Percentiles rank a stretch among this genome's conserved stretches.
These are phyloP conservation scores for Acrocyrtus sp. DNA, from an alignment of 2,888 invertebrate genomes.

Conservation along the genomic window DNA sequence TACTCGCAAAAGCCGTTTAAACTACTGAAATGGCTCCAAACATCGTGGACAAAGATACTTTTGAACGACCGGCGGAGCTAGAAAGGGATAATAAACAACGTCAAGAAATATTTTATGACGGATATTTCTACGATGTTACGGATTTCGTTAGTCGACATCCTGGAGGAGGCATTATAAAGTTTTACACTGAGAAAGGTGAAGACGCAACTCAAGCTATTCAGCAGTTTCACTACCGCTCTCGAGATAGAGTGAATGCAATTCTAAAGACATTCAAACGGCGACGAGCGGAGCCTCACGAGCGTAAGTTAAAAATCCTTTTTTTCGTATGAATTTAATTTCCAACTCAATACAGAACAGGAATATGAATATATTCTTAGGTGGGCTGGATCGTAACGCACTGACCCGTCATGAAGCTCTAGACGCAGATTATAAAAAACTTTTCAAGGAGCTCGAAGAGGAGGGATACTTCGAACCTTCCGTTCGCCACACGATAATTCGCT, in stretches of 20 bases:
- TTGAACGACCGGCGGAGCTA: too few species aligned
- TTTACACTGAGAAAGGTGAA: constrained; percentile 31
- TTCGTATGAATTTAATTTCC: neutral
- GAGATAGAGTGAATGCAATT: neutral
- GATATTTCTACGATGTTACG: constrained; percentile 33
- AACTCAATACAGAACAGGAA: too few species aligned
- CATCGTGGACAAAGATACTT: too few species aligned
- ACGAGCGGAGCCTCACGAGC: neutral
- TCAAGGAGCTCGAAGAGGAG: constrained; percentile 2
- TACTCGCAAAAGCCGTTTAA: too few species aligned
- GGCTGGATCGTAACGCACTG: neutral
- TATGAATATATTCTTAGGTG: too few species aligned
- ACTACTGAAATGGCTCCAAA: too few species aligned
- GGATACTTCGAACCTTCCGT: constrained; percentile 12
- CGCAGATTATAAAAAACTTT: neutral
- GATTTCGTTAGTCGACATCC: constrained; percentile 26
- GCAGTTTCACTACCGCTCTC: constrained; percentile 37
- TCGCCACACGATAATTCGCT: neutral
- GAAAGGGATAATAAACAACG: too few species aligned
- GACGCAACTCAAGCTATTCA: constrained; percentile 34
- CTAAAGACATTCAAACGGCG: constrained; percentile 27
- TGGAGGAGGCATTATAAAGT: constrained; percentile 25
- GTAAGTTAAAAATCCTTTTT: neutral
- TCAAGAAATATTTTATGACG: constrained; percentile 28
- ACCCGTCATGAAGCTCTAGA: too few species aligned